Conservation (phyloP, 2,113 vertebrate species). For the Eretmochelys imbricata region DNA sequence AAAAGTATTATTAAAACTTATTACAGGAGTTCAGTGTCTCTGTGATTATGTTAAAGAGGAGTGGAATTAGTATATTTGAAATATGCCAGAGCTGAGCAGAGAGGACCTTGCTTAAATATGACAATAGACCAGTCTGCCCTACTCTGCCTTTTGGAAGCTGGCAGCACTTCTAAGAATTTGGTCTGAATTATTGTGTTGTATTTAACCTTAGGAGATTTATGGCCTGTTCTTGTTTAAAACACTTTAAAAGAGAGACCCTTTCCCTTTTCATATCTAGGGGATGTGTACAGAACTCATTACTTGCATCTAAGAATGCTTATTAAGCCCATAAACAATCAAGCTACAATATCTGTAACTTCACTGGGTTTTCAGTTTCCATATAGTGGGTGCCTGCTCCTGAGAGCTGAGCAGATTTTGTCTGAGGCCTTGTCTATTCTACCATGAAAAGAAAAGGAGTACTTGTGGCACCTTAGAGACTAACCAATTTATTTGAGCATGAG, state of each 20-base stretch:
- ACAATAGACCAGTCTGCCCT: background rate
- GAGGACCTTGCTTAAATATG: background rate
- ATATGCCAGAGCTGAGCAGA: background rate
- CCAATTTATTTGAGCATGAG: too few species aligned
- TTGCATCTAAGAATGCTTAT: background rate
- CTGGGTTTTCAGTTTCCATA: background rate
- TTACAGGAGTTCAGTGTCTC: background rate
- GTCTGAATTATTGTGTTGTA: background rate
- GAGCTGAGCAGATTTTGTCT: background rate
- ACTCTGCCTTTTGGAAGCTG: background rate
- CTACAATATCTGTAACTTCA: background rate
- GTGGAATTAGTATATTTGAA: background rate
- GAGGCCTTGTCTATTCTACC: background rate
- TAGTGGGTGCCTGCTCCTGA: background rate
- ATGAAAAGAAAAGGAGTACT: too few species aligned
- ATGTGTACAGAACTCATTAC: background rate
- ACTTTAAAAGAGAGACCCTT: background rate
- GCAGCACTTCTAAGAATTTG: background rate
- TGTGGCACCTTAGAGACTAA: too few species aligned
- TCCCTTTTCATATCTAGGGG: background rate
- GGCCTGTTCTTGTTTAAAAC: background rate
- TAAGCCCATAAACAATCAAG: background rate
- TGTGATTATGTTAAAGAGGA: background rate
- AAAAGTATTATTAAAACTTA: background rate
- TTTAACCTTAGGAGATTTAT: background rate